Conservation (phyloP, 2,888 invertebrate species). For the Agapostemon virescens region DNA sequence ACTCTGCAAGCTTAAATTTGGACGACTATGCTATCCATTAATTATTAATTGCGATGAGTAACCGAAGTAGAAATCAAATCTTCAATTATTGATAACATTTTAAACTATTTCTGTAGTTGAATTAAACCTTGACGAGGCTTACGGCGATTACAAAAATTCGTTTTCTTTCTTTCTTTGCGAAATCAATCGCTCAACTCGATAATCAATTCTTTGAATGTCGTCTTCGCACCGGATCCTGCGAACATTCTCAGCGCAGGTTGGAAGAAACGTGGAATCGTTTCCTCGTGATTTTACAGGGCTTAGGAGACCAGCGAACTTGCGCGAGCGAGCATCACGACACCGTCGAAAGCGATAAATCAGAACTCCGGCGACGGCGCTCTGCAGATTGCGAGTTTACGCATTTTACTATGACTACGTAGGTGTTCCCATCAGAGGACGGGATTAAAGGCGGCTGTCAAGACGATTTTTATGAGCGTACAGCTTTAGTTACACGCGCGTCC, state of each 20-base stretch:
- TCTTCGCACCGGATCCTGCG: neutral
- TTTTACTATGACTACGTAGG: slow-evolving; percentile 21
- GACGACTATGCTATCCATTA: no score
- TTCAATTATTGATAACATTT: no score
- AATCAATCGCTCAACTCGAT: no score
- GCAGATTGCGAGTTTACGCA: slow-evolving; percentile 34
- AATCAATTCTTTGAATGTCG: neutral
- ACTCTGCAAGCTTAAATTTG: no score
- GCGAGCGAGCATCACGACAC: neutral
- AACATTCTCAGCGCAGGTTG: neutral
- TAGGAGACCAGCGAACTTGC: neutral
- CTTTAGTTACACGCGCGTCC: neutral
- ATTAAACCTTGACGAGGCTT: no score
- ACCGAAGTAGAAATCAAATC: no score
- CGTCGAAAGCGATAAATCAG: slow-evolving; percentile 29
- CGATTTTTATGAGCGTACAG: slow-evolving; percentile 24
- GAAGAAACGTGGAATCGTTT: neutral
- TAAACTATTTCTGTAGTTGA: no score
- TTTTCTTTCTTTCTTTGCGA: no score
- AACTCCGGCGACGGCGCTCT: slow-evolving; percentile 15
- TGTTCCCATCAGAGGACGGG: slow-evolving; percentile 19
- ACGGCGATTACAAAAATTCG: no score
- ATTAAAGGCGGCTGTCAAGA: slow-evolving; percentile 30
- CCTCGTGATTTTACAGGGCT: neutral
- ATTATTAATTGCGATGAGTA: no score